Conservation (phyloP, 2,797 vertebrate species). For the Melanotaenia maccullochi region DNA sequence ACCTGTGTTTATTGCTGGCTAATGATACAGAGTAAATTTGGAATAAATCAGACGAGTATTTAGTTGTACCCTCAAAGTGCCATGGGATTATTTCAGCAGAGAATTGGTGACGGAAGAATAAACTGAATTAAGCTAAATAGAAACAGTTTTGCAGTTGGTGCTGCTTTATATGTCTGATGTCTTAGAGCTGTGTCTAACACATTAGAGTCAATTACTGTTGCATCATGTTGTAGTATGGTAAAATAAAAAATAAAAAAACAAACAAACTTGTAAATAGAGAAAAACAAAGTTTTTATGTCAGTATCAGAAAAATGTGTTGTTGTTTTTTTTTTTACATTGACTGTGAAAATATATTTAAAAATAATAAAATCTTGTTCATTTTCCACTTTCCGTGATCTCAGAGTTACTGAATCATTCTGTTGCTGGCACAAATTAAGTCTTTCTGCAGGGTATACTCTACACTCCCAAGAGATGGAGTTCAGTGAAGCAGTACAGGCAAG, state of each 20-base stretch:
- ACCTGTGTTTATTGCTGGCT: too few relatives aligned
- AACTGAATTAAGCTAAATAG: not conserved
- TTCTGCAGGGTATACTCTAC: constrained; percentile 17
- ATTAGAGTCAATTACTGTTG: not conserved
- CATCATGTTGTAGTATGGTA: not conserved
- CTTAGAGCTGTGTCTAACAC: not conserved
- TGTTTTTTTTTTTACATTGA: not conserved
- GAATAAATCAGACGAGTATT: not conserved
- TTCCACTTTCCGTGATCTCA: not conserved
- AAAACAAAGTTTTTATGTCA: not conserved
- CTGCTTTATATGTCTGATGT: not conserved
- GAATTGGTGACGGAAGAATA: not conserved
- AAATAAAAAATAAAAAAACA: too few relatives aligned
- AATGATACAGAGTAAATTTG: not conserved
- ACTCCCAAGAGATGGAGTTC: constrained; percentile 39
- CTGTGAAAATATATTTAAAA: not conserved
- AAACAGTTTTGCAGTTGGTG: not conserved
- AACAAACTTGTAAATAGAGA: not conserved
- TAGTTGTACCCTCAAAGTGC: not conserved
- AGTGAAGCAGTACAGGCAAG: constrained; percentile 56
- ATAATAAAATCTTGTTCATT: not conserved
- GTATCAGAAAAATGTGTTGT: not conserved
- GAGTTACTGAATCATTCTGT: constrained; percentile 29
- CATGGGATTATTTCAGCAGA: not conserved
- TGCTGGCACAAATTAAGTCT: constrained; percentile 33